Base-by-base conservation (phyloP, 2,888 invertebrate genomes). In the Cepaea hortensis region DNA sequence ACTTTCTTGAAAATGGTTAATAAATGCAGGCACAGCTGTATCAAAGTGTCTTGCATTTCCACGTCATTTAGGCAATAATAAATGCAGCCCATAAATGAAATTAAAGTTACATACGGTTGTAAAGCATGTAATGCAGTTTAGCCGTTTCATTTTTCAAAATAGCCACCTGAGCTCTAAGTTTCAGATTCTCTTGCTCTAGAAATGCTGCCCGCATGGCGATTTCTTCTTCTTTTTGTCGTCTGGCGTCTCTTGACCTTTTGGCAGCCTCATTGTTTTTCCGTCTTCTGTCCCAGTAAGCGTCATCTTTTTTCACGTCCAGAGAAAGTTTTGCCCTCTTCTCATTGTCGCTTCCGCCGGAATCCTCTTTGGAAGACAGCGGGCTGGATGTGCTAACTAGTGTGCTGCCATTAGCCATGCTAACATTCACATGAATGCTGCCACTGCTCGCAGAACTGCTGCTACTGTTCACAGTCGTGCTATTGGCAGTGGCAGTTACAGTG, bases 231-330 rank as follows among this genome's bases (percentile, higher is more conserved):
- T 93, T 93, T n/a, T 89, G 89, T 23, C 93, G 85, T 23, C 93
- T 87, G 35, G 90, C 90, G 84, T 93, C 93, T 72, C 93, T 88
- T 61, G 93, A 93, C 70, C 93, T 84, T 87, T 93, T 93, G 11
- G 93, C 93, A 70, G 93, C 93, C 83, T 93, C 93, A 89, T 93
- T 93, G 88, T 93, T 93, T 89, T 93, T 93, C 77, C 92, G 83
- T 75, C 93, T 88, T 77, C 93, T 85, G 87, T 93, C 92, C 93
- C 92, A 93, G 82, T 93, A 93, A 9, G 91, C 90, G 46, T 89
- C 90, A 86, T 93, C 93, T 87, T 93, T 93, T 81, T 89, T 92
- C 62, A 91, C 91, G 65, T 92, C 92, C 9, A 85, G 48, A 6
- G 50, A 92, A 4, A 35, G 91, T 23, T 72, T 79, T 20, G 46